Conservation (phyloP, 1,140 invertebrate species). For the Panagrolaimus sp. region DNA sequence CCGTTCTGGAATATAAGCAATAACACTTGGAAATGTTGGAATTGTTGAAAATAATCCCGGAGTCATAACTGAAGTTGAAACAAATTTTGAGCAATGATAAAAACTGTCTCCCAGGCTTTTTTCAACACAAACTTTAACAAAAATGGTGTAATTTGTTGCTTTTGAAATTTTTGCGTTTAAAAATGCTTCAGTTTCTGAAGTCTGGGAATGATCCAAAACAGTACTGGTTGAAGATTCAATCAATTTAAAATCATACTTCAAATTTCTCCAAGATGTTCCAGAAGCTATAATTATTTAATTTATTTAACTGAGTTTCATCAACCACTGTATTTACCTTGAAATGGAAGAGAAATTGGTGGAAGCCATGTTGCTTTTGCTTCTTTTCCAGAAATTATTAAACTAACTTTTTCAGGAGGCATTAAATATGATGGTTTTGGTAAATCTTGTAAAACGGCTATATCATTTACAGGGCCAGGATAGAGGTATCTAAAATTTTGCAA, state of each 20-base stretch:
- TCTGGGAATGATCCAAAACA: not conserved
- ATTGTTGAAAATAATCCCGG: not conserved
- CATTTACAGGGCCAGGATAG: constrained; percentile 32
- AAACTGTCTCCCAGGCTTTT: too few relatives aligned
- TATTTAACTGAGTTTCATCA: not conserved
- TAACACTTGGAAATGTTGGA: too few relatives aligned
- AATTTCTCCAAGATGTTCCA: constrained; percentile 38
- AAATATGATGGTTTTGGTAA: constrained; percentile 29
- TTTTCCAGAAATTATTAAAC: constrained; percentile 35
- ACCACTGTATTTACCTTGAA: constrained; percentile 36
- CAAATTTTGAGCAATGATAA: not conserved
- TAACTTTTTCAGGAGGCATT: constrained; percentile 33
- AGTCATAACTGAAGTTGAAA: not conserved
- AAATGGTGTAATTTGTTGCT: not conserved
- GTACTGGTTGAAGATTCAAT: not conserved
- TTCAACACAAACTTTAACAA: not conserved
- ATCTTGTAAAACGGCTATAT: constrained; percentile 40
- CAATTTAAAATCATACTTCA: constrained; percentile 35
- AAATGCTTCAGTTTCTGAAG: not conserved
- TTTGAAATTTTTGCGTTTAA: constrained; percentile 15
- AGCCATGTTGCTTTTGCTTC: constrained; percentile 42
- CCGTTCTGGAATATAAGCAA: not conserved
- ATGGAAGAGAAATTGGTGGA: constrained; percentile 39
- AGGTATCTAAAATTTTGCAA: constrained; percentile 24
- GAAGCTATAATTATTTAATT: constrained; percentile 32